Percentiles rank a stretch among this genome's conserved stretches.
Evolutionary conservation across 2,888 invertebrate genomes (phyloP).

Genomic region (Allolobophora icterica): DNA sequence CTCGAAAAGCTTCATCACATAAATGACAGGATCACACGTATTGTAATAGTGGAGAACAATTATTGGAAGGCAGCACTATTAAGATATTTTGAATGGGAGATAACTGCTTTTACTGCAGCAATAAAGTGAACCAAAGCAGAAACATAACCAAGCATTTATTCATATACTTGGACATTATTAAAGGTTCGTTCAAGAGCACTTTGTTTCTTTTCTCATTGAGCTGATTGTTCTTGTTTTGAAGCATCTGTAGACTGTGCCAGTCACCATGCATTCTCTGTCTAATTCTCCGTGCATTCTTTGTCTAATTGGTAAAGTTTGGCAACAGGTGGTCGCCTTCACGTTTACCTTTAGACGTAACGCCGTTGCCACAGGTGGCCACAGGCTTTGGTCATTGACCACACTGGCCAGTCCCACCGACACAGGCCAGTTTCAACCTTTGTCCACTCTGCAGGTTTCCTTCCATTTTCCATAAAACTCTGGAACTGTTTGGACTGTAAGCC

Average conservation of each 20-base stretch:
- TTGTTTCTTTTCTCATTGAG: constrained; percentile 8
- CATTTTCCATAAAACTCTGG: constrained; percentile 84
- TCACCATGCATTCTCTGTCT: neutral
- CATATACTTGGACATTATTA: neutral
- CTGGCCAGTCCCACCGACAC: neutral
- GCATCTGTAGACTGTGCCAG: neutral
- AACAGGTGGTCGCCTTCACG: neutral
- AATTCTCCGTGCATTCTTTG: no score
- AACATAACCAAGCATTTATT: neutral
- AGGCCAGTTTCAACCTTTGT: constrained; percentile 70
- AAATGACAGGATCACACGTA: neutral
- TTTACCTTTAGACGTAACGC: neutral
- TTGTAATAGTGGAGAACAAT: neutral
- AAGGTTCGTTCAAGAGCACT: constrained; percentile 5
- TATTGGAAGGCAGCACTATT: neutral
- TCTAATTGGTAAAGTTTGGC: neutral
- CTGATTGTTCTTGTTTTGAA: neutral
- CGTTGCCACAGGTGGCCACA: constrained; percentile 3
- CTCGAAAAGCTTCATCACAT: no score
- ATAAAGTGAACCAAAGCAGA: constrained; percentile 1
- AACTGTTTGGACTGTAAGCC: constrained; percentile 82
- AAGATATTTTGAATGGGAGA: neutral
- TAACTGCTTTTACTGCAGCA: neutral
- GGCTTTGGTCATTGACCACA: constrained; percentile 17
- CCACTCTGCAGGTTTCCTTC: constrained; percentile 76